Base-by-base conservation (phyloP, 2,113 vertebrate genomes). In the Pampusana beccarii region DNA sequence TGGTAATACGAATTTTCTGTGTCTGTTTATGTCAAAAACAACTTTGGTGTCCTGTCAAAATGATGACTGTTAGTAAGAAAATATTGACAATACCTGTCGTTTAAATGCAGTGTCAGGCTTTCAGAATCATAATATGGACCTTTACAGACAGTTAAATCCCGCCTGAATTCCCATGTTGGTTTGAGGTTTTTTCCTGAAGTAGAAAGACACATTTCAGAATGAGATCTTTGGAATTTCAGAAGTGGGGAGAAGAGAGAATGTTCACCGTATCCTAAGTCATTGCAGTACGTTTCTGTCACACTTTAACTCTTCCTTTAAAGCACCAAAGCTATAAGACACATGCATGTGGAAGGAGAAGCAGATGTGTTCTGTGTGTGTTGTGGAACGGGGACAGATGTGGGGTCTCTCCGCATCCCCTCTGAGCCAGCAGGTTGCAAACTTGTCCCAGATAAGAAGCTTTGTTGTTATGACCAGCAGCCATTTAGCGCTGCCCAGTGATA, bases 61-160 rank as follows among this genome's bases (percentile, higher is more conserved):
- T 87, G 40, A 53, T 83, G 60, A 28, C 34, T 57, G 8, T 57
- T 58, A 31, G 12, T 57, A 46, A 73, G 48, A 56, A 60, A 51
- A 54, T 66, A 61, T 5, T 48, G 77, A 33, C 51, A 66, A 46
- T 60, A 42, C 11, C 16, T 77, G 42, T 29, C 16, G 57, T 78
- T 87, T 78, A 88, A 80, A 85, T n/a, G 18, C 26, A 75, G 29
- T 48, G 44, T 85, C 38, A 75, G 51, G 57, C 31, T 75, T 88
- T 70, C 44, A 69, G 33, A 80, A 42, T 53, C 44, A 20, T 54
- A 60, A 31, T 42, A 16, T 54, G 73, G 12, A 26, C 3, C 19
- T 46, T 79, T 84, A 40, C 23, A 84, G 38, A 25, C 24, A 42
- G 62, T 58, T 61, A 65, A 70, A 54, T 38, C 26, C 80, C 80